These are phyloP conservation scores for Sus cebifrons DNA, from an alignment of 2,797 vertebrate genomes.

Conservation along the genomic window DNA sequence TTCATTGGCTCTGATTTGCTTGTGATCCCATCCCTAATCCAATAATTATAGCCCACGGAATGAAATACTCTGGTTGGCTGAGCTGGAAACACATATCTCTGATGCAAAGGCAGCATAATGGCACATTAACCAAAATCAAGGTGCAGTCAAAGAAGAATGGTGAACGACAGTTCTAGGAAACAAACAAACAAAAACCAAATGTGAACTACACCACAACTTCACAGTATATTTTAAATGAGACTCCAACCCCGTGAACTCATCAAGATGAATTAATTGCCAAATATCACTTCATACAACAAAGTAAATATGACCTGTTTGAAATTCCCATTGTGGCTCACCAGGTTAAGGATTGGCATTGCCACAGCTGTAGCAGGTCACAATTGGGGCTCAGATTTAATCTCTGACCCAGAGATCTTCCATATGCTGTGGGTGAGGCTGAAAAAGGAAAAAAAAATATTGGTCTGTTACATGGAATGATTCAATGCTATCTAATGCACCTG, in stretches of 20 bases:
- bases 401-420: no score
- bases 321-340: no score
- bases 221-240: slow-evolving; percentile 38
- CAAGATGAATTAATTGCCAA: background rate
- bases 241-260: background rate
- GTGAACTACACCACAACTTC: background rate
- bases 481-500: background rate
- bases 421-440: no score
- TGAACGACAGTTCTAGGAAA: background rate
- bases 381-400: no score
- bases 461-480: background rate
- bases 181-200: no score
- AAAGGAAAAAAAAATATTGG: background rate
- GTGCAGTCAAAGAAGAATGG: background rate
- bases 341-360: no score
- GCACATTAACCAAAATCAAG: background rate
- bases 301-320: no score
- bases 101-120: background rate
- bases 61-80: background rate
- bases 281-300: background rate
- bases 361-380: no score
- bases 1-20: background rate
- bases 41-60: background rate
- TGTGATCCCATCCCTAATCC: background rate
- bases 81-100: background rate